Evolutionary conservation across 2,797 vertebrate genomes (phyloP), one percentile per base, ranked within the genome.

Genomic region (Pteropus rufus): DNA sequence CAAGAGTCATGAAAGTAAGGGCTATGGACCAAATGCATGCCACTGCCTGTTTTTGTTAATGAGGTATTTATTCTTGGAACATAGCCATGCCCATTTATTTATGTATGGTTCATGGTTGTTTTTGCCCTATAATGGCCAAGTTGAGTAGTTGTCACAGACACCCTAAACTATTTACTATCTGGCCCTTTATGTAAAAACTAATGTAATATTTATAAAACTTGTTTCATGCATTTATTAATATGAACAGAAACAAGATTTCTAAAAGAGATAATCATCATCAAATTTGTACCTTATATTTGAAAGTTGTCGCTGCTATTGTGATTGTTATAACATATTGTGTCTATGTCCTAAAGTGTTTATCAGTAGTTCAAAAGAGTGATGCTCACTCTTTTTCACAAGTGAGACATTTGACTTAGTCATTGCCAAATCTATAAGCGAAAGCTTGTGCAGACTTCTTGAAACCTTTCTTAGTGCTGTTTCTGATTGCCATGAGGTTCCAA

Each of bases 111-210:
- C 26, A 2, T 29, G 15, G 49, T 21, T 77, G 5, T 12, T 89
- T 92, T 56, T 70, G 7, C 11, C 19, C 24, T 77, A 16, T 29
- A 64, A 6, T 39, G 39, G 6, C 26, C 11, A 46, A 39, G 36
- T 2, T 77, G 7, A 81, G 36, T 44, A 76, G 14, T 34, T 65
- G 21, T 11, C 7, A 81, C 41, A 91, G 54, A 82, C 8, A 93
- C 6, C 14, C 26, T 90, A 70, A 52, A 75, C 73, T 60, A 72
- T 83, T 72, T 75, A 83, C 31, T 58, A 41, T 60, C 69, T 86
- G 64, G 26, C 24, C 62, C 65, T 92, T 91, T 64, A 92, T 44
- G 89, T 36, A 97, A 69, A 97, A 75, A 89, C 2, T 16, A 56
- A 58, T 26, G 5, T 4, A 75, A 60, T 80, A 82, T 46, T 88